phyloP scores from a whole-genome alignment of 2,113 vertebrate species.

The Lichenostomus cassidix region DNA sequence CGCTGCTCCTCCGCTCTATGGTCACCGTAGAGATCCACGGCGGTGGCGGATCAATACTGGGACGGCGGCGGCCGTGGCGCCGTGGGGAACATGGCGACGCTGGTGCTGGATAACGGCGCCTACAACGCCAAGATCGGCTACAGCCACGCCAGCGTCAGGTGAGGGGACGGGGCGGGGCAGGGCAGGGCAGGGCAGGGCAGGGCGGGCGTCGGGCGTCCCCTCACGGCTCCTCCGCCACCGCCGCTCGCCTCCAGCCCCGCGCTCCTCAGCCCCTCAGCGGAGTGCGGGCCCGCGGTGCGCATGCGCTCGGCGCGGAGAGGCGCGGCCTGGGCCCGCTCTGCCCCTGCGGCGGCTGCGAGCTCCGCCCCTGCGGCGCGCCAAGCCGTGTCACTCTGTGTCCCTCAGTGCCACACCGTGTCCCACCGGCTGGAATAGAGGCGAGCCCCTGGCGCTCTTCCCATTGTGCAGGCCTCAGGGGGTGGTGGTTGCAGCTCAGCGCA shows the following conservation, averaged over 20 bases:
- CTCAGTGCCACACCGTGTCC: no score
- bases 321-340: no score
- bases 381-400: no score
- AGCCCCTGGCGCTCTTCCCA: neutral
- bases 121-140: slow-evolving; percentile 94
- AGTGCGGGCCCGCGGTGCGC: no score
- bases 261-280: no score
- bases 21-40: slow-evolving; percentile 8
- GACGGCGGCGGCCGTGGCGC: slow-evolving; percentile 31
- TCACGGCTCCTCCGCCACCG: neutral
- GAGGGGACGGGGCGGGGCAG: neutral
- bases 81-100: slow-evolving; percentile 82
- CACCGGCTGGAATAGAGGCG: fast-evolving
- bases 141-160: slow-evolving; percentile 90
- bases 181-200: no score
- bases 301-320: no score
- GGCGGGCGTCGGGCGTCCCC: no score
- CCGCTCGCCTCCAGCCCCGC: neutral
- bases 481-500: neutral
- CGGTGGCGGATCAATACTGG: slow-evolving; percentile 42
- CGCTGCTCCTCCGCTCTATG: slow-evolving; percentile 3
- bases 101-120: slow-evolving; percentile 95
- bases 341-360: no score
- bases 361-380: neutral
- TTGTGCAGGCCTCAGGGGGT: neutral